These are phyloP conservation scores for Sminthurinus aureus DNA, from an alignment of 2,888 invertebrate genomes.

Conservation along the genomic window DNA sequence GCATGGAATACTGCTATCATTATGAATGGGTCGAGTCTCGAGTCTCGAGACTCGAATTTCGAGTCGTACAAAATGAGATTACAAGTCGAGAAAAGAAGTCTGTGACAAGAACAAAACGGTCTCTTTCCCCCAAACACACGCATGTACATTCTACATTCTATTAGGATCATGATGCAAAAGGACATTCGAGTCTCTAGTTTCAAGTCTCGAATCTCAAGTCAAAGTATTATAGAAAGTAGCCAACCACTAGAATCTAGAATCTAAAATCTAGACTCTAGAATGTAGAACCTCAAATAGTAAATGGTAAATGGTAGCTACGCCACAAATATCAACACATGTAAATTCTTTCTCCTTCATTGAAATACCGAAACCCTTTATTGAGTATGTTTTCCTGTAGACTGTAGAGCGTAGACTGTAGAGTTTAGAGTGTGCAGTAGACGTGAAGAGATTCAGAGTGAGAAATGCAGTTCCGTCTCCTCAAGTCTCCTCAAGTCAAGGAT, in stretches of 20 bases:
- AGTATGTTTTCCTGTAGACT: no score
- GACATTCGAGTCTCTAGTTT: no score
- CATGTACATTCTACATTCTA: not conserved
- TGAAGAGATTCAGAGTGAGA: no score
- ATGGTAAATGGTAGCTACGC: no score
- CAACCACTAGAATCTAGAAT: not conserved
- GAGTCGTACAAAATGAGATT: conserved; percentile 30
- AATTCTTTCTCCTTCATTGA: not conserved
- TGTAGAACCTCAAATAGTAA: no score
- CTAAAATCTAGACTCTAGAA: no score
- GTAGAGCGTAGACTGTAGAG: no score
- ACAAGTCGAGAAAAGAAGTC: conserved; percentile 36
- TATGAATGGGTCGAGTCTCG: conserved; percentile 32
- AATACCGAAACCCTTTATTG: no score
- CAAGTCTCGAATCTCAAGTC: no score
- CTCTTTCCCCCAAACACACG: not conserved
- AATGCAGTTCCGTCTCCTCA: not conserved
- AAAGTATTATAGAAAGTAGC: no score
- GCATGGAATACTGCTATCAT: conserved; percentile 36
- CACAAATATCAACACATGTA: not conserved
- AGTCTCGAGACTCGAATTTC: no score
- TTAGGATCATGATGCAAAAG: conserved; percentile 4
- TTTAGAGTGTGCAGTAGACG: no score
- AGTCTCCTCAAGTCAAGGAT: not conserved
- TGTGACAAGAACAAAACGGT: conserved; percentile 41